Conservation (phyloP, 2,888 invertebrate genomes). For the Drosophila vallismaia region DNA sequence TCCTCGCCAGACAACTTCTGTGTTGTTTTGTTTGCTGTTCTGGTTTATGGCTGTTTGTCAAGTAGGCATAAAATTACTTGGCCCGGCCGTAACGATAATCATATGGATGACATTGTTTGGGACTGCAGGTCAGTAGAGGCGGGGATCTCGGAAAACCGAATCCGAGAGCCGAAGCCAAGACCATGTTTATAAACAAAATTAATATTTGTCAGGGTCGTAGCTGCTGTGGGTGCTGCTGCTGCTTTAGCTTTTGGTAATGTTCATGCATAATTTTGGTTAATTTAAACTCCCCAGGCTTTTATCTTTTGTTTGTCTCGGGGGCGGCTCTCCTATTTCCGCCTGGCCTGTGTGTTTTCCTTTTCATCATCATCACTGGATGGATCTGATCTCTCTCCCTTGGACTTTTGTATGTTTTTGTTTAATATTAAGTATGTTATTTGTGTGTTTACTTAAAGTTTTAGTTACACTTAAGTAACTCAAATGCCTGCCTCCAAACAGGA, state of each 20-base stretch:
- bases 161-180: slow-evolving; percentile 12
- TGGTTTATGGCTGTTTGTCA: slow-evolving; percentile 70
- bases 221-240: slow-evolving; percentile 1
- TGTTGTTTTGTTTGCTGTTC: slow-evolving; percentile 45
- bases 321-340: slow-evolving; percentile 51
- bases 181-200: slow-evolving; percentile 71
- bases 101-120: slow-evolving; percentile 77
- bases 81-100: slow-evolving; percentile 71
- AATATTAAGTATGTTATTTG: slow-evolving; percentile 79
- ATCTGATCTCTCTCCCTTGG: slow-evolving; percentile 24
- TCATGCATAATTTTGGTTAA: slow-evolving; percentile 82
- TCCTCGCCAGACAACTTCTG: slow-evolving; percentile 39
- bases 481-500: slow-evolving; percentile 65
- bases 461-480: slow-evolving; percentile 78
- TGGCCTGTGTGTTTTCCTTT: slow-evolving; percentile 54
- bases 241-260: slow-evolving; percentile 63
- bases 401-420: slow-evolving; percentile 76
- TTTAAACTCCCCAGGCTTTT: slow-evolving; percentile 77
- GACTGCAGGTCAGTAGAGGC: slow-evolving; percentile 61
- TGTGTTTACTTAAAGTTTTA: slow-evolving; percentile 79
- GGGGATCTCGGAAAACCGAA: slow-evolving; percentile 30
- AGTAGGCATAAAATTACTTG: slow-evolving; percentile 74
- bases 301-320: slow-evolving; percentile 72
- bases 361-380: slow-evolving; percentile 27
- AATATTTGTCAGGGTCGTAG: slow-evolving; percentile 71